A percentile compares a stretch with the other conserved stretches of the same genome.
phyloP scores from a whole-genome alignment of 2,113 vertebrate genomes.

The Bothrops jararaca region DNA sequence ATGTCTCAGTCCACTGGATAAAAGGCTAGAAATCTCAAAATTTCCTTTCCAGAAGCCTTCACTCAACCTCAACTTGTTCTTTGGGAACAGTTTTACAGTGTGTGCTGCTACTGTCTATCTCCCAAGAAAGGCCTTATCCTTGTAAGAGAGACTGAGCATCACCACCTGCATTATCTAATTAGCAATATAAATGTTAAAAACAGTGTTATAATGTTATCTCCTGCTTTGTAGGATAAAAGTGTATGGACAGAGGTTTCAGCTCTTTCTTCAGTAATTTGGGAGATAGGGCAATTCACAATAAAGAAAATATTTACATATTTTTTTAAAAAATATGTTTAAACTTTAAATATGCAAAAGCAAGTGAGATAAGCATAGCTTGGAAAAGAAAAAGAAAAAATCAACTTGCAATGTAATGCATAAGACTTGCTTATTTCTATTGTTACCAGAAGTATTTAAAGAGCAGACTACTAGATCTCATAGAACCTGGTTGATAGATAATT shows the following conservation, averaged over 20 bases:
- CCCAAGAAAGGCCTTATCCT: background rate
- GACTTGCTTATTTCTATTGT: background rate
- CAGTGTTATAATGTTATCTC: background rate
- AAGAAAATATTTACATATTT: background rate
- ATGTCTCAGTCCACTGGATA: background rate
- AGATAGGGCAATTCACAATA: background rate
- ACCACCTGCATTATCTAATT: background rate
- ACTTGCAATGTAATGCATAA: background rate
- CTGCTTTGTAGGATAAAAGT: background rate
- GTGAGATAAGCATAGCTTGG: background rate
- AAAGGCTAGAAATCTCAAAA: background rate
- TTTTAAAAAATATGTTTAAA: background rate
- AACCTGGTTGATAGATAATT: background rate
- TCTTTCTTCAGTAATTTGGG: background rate
- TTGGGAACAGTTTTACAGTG: background rate
- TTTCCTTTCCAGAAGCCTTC: background rate
- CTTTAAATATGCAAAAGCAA: background rate
- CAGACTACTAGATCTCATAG: background rate
- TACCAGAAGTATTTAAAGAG: background rate
- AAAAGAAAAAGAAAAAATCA: background rate
- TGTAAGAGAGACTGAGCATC: background rate
- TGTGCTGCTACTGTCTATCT: background rate
- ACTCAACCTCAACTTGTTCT: background rate
- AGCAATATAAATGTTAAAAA: background rate
- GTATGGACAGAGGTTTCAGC: background rate